Base-by-base conservation (phyloP, 2,797 vertebrate species). In the Syndactyla subalaris region DNA sequence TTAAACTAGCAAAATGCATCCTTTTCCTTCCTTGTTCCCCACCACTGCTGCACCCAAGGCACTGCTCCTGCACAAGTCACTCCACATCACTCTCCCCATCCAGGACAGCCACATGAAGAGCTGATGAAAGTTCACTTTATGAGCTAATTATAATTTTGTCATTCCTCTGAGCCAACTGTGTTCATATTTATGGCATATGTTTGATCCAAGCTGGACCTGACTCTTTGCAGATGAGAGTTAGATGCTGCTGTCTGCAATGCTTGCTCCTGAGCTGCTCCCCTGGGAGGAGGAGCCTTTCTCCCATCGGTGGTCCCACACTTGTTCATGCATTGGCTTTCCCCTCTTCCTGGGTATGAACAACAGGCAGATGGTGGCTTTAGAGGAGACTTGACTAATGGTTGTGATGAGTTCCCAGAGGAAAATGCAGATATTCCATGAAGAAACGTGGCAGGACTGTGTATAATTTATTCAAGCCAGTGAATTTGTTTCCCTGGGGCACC, bases 91-190 rank as follows among this genome's bases (percentile, higher is more conserved):
- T 34, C 39, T 95, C 39, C 72, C 65, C 67, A 32, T 75, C 36
- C 59, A 72, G 59, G 59, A 88, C 85, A 90, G 14, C 36, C 70
- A 26, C 24, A 32, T 16, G 32, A 86, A 66, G 30, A 75, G 32
- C 66, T 70, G 73, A 70, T 83, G 32, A 34, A 96, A 78, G 39
- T 46, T 54, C 43, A 73, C 12, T 88, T 93, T 78, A 78, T 72
- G 87, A 91, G 62, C 70, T 86, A 70, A 63, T 87, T 81, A 12
- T 51, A 78, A 59, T 29, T 75, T 78, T 89, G 63, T 61, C 85
- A 18, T 73, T 85, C 38, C 79, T 88, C 54, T 59, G 46, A 67
- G 34, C 74, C 75, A 61, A 73, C 32, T 24, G 19, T 29, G 39
- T 59, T 46, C 70, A 14, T 59, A 57, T 62, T 89, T 92, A 51